A percentile compares a stretch with the other conserved stretches of the same genome.
Evolutionary conservation across 2,113 vertebrate genomes (phyloP).

Genomic region (Calypte anna): DNA sequence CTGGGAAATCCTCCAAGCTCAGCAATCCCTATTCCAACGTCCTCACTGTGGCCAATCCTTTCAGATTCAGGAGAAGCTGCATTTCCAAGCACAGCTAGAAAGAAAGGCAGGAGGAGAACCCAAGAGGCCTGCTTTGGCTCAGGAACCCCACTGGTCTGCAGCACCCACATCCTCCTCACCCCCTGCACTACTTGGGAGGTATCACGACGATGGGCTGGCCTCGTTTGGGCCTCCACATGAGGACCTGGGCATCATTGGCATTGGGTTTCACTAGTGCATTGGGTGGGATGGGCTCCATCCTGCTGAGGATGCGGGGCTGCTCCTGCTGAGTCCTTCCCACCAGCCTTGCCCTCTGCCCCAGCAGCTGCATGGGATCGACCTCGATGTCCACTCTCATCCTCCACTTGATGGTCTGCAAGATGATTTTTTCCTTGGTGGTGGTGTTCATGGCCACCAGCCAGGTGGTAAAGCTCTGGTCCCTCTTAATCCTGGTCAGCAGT

Average conservation of each 20-base stretch:
- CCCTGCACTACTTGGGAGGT: constrained; percentile 87
- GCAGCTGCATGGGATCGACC: constrained; percentile 89
- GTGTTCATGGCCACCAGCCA: constrained; percentile 98
- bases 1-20: constrained; percentile 58
- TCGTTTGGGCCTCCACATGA: constrained; percentile 97
- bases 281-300: constrained; percentile 93
- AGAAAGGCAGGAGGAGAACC: constrained; percentile 56
- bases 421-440: constrained; percentile 92
- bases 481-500: constrained; percentile 92
- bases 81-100: constrained; percentile 25
- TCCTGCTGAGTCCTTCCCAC: constrained; percentile 93
- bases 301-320: constrained; percentile 91
- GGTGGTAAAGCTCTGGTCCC: constrained; percentile 98
- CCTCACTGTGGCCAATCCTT: neutral
- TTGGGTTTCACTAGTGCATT: constrained; percentile 95
- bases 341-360: constrained; percentile 90
- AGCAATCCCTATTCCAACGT: constrained; percentile 16
- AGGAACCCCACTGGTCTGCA: constrained; percentile 50
- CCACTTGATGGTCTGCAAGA: constrained; percentile 98
- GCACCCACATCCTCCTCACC: neutral
- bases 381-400: constrained; percentile 95
- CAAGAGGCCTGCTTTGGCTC: constrained; percentile 74
- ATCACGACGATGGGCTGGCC: constrained; percentile 93
- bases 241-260: constrained; percentile 96
- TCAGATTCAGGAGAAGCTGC: constrained; percentile 50